These are phyloP conservation scores for Litocranius walleri DNA, from an alignment of 2,113 vertebrate genomes.

Conservation along the genomic window DNA sequence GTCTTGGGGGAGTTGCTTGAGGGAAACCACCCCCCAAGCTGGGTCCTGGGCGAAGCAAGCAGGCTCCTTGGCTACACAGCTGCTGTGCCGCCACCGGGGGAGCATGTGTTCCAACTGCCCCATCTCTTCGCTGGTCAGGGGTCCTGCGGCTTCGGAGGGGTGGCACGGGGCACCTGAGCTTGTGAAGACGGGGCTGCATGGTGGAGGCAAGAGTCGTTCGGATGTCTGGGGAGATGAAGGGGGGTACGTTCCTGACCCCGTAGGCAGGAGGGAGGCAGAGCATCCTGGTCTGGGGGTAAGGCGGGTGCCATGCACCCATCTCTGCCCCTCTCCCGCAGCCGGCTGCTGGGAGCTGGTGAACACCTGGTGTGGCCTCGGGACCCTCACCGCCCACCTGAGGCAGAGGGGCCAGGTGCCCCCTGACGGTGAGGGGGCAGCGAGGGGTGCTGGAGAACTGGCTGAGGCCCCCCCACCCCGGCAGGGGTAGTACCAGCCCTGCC, in stretches of 20 bases:
- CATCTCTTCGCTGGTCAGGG: not conserved
- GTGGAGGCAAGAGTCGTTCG: not conserved
- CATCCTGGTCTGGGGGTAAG: not conserved
- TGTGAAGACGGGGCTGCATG: fast-evolving
- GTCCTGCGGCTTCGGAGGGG: not conserved
- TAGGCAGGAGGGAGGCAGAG: not conserved
- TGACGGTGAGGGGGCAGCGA: conserved; percentile 50
- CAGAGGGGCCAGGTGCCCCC: conserved; percentile 35
- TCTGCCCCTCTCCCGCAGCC: not conserved
- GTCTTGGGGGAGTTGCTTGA: not conserved
- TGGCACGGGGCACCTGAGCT: fast-evolving
- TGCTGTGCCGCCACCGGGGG: fast-evolving
- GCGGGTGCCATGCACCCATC: not conserved
- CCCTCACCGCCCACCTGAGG: conserved; percentile 58
- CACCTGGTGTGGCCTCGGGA: conserved; percentile 50
- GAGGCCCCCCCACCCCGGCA: fast-evolving
- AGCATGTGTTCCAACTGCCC: not conserved
- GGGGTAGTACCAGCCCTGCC: not conserved
- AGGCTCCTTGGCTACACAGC: not conserved
- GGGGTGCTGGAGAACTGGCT: not conserved
- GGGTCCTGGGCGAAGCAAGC: not conserved
- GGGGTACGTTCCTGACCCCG: not conserved
- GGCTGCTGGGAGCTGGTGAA: conserved; percentile 60
- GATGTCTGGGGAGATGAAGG: not conserved
- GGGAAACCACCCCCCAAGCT: not conserved